Percentiles rank a stretch among this genome's conserved stretches.
These are phyloP conservation scores for Rhopalosiphum maidis DNA, from an alignment of 1,140 invertebrate genomes.

Conservation along the genomic window DNA sequence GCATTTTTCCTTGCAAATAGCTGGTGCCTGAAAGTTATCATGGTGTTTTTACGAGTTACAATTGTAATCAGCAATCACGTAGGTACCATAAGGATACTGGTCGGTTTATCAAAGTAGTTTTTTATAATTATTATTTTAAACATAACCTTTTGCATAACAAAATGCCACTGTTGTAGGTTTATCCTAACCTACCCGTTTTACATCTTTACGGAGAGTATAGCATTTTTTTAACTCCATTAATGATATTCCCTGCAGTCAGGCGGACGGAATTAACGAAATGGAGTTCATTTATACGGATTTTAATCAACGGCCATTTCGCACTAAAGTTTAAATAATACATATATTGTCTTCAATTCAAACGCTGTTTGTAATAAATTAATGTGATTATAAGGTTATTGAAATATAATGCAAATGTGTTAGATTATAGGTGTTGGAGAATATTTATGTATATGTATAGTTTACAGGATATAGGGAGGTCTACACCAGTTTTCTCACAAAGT, in stretches of 20 bases:
- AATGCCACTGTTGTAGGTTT: neutral
- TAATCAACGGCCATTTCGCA: neutral
- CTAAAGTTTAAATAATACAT: neutral
- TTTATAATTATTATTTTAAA: conserved; percentile 46
- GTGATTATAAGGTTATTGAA: neutral
- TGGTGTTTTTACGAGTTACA: conserved; percentile 49
- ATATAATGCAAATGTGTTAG: conserved; percentile 2
- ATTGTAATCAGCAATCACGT: conserved; percentile 37
- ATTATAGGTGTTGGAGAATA: neutral
- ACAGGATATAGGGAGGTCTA: no score
- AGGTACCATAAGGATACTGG: conserved; percentile 3
- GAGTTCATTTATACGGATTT: neutral
- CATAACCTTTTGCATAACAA: neutral
- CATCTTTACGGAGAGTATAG: neutral
- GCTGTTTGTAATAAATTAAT: neutral
- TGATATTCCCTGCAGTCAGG: neutral
- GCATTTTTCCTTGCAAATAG: conserved; percentile 30
- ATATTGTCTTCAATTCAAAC: neutral
- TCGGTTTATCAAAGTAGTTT: conserved; percentile 29
- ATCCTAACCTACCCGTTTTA: neutral
- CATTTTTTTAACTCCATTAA: neutral
- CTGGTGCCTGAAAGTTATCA: conserved; percentile 22
- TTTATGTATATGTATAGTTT: no score
- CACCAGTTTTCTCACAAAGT: no score
- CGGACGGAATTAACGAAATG: neutral